Conservation (phyloP, 2,888 invertebrate genomes). For the Aphodius granarius region DNA sequence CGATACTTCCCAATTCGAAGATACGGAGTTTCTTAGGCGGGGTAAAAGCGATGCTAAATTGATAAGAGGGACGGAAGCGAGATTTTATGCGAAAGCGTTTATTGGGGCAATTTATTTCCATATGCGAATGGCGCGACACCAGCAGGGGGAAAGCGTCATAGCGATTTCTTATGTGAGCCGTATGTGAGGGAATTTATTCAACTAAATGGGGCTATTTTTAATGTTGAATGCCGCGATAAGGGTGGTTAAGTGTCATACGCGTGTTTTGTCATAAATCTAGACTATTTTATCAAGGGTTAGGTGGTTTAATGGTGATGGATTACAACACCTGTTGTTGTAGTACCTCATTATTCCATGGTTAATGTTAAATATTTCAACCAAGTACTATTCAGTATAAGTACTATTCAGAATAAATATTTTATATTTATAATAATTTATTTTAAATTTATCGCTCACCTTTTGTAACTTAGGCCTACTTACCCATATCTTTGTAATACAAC, state of each 20-base stretch:
- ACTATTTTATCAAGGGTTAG: no score
- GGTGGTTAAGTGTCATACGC: not conserved
- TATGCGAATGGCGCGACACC: not conserved
- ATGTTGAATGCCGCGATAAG: not conserved
- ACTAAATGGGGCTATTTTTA: not conserved
- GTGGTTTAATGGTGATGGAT: no score
- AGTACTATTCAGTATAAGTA: no score
- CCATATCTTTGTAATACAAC: no score
- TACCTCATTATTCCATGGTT: no score
- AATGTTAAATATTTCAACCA: no score
- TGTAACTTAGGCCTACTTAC: no score
- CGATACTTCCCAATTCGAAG: not conserved
- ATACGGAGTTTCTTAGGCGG: not conserved
- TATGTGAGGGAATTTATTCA: not conserved
- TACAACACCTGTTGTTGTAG: no score
- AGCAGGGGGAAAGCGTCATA: not conserved
- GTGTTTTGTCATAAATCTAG: not conserved
- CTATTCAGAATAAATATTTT: no score
- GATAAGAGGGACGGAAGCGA: not conserved
- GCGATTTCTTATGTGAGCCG: not conserved
- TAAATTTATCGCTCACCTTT: no score
- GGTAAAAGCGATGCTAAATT: not conserved
- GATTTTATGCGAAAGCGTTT: not conserved
- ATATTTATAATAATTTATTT: no score
- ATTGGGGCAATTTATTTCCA: not conserved